Conservation (phyloP, 2,113 vertebrate species). For the Marcusenius ussheri region DNA sequence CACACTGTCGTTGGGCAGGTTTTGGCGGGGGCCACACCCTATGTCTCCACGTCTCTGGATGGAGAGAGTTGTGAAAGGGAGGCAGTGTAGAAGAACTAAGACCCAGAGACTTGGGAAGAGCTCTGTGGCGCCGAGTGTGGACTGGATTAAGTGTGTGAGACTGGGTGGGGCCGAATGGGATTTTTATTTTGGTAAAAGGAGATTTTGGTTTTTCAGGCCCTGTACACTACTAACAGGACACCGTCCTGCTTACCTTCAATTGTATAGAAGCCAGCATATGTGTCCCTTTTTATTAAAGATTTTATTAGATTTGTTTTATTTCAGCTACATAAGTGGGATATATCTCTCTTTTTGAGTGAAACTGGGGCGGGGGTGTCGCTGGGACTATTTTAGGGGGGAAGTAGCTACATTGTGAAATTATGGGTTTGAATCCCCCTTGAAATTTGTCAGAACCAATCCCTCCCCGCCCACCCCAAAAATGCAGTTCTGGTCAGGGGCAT, state of each 20-base stretch:
- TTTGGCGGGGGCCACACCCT: conserved; percentile 23
- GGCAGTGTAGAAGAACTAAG: not conserved
- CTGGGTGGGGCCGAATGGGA: not conserved
- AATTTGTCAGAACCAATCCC: not conserved
- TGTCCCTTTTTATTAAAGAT: not conserved
- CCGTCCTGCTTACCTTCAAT: not conserved
- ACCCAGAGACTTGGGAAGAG: not conserved
- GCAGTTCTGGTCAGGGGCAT: not conserved
- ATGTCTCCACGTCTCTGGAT: not conserved
- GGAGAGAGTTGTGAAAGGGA: not conserved
- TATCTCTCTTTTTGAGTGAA: not conserved
- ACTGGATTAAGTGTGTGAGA: not conserved
- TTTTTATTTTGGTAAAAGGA: not conserved
- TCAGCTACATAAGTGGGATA: not conserved
- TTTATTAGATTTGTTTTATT: not conserved
- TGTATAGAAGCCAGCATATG: not conserved
- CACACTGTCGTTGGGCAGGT: conserved; percentile 22
- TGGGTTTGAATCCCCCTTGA: not conserved
- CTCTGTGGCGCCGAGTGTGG: not conserved
- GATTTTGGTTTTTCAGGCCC: not conserved
- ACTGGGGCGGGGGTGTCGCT: not conserved
- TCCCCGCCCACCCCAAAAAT: not conserved
- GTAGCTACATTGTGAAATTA: not conserved
- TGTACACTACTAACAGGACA: not conserved
- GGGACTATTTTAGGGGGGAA: not conserved